Evolutionary conservation across 2,113 vertebrate genomes (phyloP).

Genomic region (Balaeniceps rex): DNA sequence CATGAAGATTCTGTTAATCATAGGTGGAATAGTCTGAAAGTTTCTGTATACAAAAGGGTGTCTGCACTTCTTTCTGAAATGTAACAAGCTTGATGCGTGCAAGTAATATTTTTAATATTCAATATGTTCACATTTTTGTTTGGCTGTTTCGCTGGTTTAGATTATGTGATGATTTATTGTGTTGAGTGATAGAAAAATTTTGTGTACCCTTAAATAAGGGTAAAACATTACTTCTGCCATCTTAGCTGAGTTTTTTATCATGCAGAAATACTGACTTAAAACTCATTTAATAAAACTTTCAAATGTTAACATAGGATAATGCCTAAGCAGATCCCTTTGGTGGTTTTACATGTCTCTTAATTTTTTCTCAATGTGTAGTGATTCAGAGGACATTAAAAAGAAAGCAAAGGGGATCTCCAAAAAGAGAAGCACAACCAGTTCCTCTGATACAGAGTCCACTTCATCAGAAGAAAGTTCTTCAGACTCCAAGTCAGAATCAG

Average conservation of each 20-base stretch:
- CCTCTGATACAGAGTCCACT: conserved; percentile 63
- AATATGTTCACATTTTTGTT: background rate
- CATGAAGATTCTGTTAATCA: background rate
- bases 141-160: background rate
- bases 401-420: conserved; percentile 22
- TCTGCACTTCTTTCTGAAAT: background rate
- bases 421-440: conserved; percentile 42
- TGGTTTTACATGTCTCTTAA: background rate
- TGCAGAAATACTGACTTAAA: background rate
- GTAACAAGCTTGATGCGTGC: background rate
- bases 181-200: background rate
- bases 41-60: background rate
- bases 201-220: background rate
- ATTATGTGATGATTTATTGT: background rate
- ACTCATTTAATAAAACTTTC: background rate
- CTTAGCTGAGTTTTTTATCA: background rate
- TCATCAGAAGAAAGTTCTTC: conserved; percentile 81
- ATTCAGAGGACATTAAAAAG: conserved; percentile 64
- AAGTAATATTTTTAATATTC: background rate
- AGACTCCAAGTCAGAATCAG: conserved; percentile 76
- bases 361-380: conserved; percentile 38
- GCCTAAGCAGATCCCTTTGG: background rate
- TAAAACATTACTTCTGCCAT: background rate
- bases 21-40: background rate
- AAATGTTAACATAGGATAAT: background rate